Evolutionary conservation across 2,113 vertebrate species (phyloP).

Genomic region (Oxyruncus cristatus): DNA sequence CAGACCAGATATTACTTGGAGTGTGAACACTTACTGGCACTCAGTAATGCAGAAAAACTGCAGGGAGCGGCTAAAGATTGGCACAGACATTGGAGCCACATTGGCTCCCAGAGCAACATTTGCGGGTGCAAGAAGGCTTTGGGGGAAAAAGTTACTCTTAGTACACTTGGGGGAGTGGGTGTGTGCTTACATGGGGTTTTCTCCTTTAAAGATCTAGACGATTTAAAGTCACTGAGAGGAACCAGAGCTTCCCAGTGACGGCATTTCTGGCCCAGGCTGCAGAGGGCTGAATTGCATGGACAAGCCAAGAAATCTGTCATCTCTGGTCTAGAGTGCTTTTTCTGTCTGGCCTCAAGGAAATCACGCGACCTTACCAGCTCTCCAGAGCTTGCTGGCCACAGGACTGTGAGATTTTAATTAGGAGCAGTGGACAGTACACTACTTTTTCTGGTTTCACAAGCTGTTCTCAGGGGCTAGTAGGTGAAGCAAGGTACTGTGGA

Average conservation of each 20-base stretch:
- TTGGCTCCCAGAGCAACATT: neutral
- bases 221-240: neutral
- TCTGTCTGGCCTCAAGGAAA: conserved; percentile 21
- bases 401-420: conserved; percentile 36
- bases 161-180: neutral
- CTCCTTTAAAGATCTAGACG: neutral
- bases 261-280: neutral
- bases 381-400: neutral
- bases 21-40: neutral
- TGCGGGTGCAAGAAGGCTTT: neutral
- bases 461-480: neutral
- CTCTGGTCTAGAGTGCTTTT: neutral
- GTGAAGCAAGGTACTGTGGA: neutral
- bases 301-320: neutral
- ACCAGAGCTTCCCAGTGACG: neutral
- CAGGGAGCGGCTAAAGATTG: neutral
- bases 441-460: conserved; percentile 9
- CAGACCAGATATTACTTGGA: conserved; percentile 18
- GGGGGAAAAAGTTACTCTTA: neutral
- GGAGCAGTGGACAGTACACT: conserved; percentile 1
- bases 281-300: neutral
- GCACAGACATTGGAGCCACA: neutral
- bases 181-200: neutral
- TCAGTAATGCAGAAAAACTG: neutral
- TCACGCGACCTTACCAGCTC: neutral